phyloP scores from a whole-genome alignment of 1,140 invertebrate genomes.

The Orius insidiosus region DNA sequence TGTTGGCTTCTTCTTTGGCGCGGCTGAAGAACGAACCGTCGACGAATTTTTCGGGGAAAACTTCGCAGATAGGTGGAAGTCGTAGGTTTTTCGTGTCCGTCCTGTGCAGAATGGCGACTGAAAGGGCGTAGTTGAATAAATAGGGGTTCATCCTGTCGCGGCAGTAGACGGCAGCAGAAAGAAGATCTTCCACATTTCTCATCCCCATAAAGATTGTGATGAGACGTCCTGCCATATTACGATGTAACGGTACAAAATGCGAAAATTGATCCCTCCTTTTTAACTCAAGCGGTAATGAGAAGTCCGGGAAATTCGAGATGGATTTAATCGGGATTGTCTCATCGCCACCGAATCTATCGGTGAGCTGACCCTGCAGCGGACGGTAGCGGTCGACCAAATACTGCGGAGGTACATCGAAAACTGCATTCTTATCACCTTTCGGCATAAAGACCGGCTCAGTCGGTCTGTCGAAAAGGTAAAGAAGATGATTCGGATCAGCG shows the following conservation, averaged over 20 bases:
- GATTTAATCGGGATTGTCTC: conserved; percentile 32
- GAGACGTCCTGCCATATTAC: conserved; percentile 42
- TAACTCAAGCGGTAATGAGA: conserved; percentile 43
- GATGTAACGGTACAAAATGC: conserved; percentile 53
- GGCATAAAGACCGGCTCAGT: conserved; percentile 49
- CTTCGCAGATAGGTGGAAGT: conserved; percentile 47
- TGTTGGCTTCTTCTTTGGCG: conserved; percentile 45
- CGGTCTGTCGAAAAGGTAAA: conserved; percentile 50
- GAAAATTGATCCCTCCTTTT: conserved; percentile 51
- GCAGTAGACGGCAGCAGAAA: conserved; percentile 48
- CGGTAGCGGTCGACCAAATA: conserved; percentile 35
- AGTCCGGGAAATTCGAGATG: conserved; percentile 45
- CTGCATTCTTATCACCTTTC: conserved; percentile 38
- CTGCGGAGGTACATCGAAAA: conserved; percentile 39
- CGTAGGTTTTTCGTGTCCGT: conserved; percentile 51
- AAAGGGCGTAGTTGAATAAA: conserved; percentile 58
- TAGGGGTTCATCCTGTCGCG: conserved; percentile 57
- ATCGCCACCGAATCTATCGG: conserved; percentile 12
- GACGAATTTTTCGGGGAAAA: conserved; percentile 62
- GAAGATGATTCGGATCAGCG: conserved; percentile 9
- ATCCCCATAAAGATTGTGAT: conserved; percentile 59
- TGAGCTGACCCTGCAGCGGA: conserved; percentile 14
- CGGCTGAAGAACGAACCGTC: conserved; percentile 48
- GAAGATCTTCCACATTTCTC: conserved; percentile 47
- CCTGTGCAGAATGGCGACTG: conserved; percentile 56